A percentile compares a stretch with the other conserved stretches of the same genome.
Conservation (phyloP, 2,113 vertebrate species). For the Suncus etruscus region DNA sequence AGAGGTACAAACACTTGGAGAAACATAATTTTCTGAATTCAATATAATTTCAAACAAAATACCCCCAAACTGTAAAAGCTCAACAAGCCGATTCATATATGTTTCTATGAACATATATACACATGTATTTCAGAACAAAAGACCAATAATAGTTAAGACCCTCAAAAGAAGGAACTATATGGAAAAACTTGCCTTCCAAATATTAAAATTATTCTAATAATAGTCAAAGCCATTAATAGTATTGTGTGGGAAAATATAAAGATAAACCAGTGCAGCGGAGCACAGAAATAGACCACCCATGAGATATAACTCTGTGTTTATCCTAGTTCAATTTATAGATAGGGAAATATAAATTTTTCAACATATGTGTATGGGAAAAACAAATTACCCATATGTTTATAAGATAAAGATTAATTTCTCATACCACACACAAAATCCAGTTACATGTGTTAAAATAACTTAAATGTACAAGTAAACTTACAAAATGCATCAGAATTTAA, state of each 20-base stretch:
- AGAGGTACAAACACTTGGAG: neutral
- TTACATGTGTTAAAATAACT: neutral
- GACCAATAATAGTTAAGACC: neutral
- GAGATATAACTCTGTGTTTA: neutral
- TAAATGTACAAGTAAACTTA: constrained; percentile 36
- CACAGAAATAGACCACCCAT: neutral
- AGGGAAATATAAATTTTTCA: neutral
- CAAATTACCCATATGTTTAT: neutral
- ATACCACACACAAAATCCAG: constrained; percentile 26
- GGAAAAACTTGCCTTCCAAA: neutral
- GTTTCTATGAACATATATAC: too few species aligned
- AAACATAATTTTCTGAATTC: neutral
- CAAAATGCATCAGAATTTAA: constrained; percentile 30
- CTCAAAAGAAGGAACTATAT: neutral
- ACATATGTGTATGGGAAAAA: neutral
- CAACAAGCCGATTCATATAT: neutral
- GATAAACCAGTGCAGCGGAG: neutral
- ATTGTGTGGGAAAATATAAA: neutral
- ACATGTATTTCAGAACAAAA: neutral
- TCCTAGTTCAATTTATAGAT: neutral
- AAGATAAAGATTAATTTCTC: constrained; percentile 15
- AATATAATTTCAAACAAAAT: neutral
- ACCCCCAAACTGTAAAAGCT: neutral
- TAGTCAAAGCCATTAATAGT: neutral
- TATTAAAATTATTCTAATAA: constrained; percentile 32